Evolutionary conservation across 2,888 invertebrate genomes (phyloP).

Genomic region (Hemaris fuciformis): DNA sequence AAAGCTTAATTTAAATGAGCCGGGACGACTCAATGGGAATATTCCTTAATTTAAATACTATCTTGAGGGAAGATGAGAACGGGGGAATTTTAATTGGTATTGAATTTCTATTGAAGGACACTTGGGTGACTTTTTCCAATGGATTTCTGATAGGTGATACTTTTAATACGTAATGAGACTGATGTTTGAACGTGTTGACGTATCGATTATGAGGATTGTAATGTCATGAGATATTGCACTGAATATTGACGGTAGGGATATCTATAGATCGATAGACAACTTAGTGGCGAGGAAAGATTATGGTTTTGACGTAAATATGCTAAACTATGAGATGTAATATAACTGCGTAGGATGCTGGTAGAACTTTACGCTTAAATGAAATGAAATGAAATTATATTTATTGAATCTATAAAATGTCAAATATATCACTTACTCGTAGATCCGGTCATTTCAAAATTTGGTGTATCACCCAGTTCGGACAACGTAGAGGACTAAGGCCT

Average conservation of each 20-base stretch:
- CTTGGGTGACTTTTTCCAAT: constrained; percentile 28
- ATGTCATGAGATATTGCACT: not conserved
- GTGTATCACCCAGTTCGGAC: too few relatives aligned
- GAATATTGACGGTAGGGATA: not conserved
- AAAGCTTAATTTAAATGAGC: constrained; percentile 82
- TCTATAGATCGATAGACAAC: too few relatives aligned
- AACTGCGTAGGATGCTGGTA: too few relatives aligned
- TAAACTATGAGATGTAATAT: too few relatives aligned
- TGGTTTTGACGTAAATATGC: too few relatives aligned
- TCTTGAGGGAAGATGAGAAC: constrained; percentile 59
- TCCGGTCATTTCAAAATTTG: too few relatives aligned
- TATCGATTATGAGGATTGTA: not conserved
- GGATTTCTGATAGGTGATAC: constrained; percentile 1
- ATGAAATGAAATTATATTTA: too few relatives aligned
- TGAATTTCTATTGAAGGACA: constrained; percentile 73
- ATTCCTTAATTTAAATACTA: constrained; percentile 79
- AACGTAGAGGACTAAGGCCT: too few relatives aligned
- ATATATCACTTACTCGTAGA: too few relatives aligned
- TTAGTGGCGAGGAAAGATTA: too few relatives aligned
- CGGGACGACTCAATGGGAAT: constrained; percentile 75
- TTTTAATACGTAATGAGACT: not conserved
- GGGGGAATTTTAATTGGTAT: constrained; percentile 75
- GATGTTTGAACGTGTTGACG: not conserved
- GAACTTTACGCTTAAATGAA: too few relatives aligned
- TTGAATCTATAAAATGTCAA: too few relatives aligned